These are phyloP conservation scores for Phyllostomus hastatus DNA, from an alignment of 2,113 vertebrate genomes.

Conservation along the genomic window DNA sequence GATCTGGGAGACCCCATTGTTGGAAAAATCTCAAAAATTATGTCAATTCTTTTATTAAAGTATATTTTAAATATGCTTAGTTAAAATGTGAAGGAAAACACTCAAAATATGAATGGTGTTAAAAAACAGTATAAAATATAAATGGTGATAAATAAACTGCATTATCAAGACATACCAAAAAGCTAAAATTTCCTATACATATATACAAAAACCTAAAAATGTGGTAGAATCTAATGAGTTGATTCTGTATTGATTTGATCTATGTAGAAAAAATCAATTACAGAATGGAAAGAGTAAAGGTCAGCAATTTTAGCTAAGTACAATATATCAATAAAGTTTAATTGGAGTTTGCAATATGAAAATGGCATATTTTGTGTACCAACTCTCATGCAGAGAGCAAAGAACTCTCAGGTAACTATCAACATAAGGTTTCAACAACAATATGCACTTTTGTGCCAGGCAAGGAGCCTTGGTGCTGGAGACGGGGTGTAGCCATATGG, in stretches of 20 bases:
- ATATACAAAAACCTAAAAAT: not conserved
- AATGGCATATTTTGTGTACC: not conserved
- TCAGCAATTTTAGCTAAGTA: not conserved
- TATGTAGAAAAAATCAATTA: not conserved
- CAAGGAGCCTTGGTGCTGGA: not conserved
- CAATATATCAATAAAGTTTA: not conserved
- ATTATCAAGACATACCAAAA: not conserved
- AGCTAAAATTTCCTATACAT: not conserved
- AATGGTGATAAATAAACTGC: not conserved
- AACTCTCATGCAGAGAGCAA: not conserved
- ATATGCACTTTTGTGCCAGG: not conserved
- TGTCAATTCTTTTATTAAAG: not conserved
- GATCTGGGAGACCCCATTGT: not conserved
- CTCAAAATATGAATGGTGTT: not conserved
- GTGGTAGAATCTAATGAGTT: not conserved
- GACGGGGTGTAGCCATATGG: fast-evolving
- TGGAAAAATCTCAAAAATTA: not conserved
- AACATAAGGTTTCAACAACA: not conserved
- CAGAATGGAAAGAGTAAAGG: not conserved
- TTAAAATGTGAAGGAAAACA: not conserved
- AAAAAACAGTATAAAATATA: no score
- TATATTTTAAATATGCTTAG: not conserved
- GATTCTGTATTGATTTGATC: not conserved
- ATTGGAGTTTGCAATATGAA: not conserved
- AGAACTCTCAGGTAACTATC: not conserved